Evolutionary conservation across 1,140 invertebrate species (phyloP), one percentile per base, ranked within the genome.

Genomic region (Tribolium madens): DNA sequence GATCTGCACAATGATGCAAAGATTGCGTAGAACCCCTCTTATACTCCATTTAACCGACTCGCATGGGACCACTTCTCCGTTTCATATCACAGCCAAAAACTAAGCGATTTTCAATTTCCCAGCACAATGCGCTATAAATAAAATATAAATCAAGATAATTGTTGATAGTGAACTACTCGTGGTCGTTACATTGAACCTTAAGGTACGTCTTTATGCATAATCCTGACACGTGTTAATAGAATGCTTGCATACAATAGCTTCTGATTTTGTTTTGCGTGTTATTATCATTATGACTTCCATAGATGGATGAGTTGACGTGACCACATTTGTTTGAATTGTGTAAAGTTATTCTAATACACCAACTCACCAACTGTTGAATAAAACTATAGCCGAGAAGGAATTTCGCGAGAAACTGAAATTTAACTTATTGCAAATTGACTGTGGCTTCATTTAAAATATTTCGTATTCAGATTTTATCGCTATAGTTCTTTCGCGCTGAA

Each of bases 1-100:
- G 17, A 57, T 57, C 15, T 18, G 7, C 15, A 57, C 52, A 57
- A 18, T 18, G 52, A 57, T 57, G 17, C 52, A 57, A 57, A 57
- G 52, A 26, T 57, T 57, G 18, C 52, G 52, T n/a, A 15, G 36
- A 57, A 57, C 15, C 48, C 47, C 48, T 50, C 12, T 17, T 50
- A 57, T 57, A 18, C 13, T 26, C 52, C 18, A 57, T 21, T 57
- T 26, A 57, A 57, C 13, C 4, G 17, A 57, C 9, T 21, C 52
- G 15, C 52, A 26, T 18, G 48, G 48, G 48, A 50, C 48, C 48
- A 50, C 48, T 50, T 50, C 36, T 42, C 3, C 46, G 48, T 17
- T 50, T 50, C 48, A 50, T 14, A 50, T 50, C 15, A 15, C 13
- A 17, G 48, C 48, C 48, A 50, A 50, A 50, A 50, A 50, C 48